Conservation (phyloP, 1,140 invertebrate genomes). For the Micrasema longulum region DNA sequence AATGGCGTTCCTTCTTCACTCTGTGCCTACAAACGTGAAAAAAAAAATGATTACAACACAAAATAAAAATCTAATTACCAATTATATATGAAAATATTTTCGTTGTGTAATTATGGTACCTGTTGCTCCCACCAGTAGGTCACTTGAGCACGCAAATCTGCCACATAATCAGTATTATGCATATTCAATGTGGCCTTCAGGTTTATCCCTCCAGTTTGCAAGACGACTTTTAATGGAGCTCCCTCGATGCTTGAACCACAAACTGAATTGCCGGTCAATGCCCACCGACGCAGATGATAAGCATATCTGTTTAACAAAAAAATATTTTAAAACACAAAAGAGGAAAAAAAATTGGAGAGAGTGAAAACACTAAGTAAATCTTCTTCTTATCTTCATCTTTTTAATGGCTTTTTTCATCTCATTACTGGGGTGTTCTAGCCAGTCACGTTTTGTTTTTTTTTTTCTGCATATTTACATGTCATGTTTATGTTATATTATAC, state of each 20-base stretch:
- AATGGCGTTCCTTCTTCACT: constrained; percentile 71
- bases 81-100: background rate
- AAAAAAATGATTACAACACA: background rate
- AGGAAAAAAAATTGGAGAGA: too few species aligned
- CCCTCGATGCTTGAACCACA: constrained; percentile 59
- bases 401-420: too few species aligned
- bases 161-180: constrained; percentile 85
- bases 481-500: too few species aligned
- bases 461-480: too few species aligned
- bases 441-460: too few species aligned
- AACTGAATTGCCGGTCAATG: constrained; percentile 76
- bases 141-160: constrained; percentile 91
- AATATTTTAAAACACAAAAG: too few species aligned
- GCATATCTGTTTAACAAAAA: constrained; percentile 76
- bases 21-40: constrained; percentile 59
- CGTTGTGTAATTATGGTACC: constrained; percentile 52
- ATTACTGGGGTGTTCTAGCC: too few species aligned
- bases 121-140: constrained; percentile 89
- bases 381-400: too few species aligned
- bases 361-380: too few species aligned
- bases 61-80: constrained; percentile 13
- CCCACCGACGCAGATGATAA: constrained; percentile 87
- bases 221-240: constrained; percentile 76
- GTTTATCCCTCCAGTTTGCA: constrained; percentile 88
- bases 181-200: constrained; percentile 83